Evolutionary conservation across 1,140 invertebrate genomes (phyloP).

Genomic region (Centruroides sculpturatus): DNA sequence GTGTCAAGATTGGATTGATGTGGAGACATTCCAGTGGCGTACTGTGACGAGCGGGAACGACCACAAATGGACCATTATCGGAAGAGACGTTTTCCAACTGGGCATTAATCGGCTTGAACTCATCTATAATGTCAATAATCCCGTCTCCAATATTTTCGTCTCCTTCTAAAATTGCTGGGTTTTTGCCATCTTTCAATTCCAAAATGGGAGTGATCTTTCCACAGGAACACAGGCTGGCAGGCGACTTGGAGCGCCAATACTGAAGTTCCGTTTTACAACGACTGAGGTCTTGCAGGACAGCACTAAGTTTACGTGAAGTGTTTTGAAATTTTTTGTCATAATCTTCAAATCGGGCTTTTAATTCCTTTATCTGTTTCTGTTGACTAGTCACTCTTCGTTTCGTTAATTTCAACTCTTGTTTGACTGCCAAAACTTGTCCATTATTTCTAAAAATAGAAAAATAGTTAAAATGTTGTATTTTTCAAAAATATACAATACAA

Average conservation of each 20-base stretch:
- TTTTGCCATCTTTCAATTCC: background rate
- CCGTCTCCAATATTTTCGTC: too few species aligned
- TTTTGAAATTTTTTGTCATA: slow-evolving; percentile 81
- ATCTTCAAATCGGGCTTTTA: slow-evolving; percentile 63
- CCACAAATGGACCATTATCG: too few species aligned
- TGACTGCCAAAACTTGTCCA: background rate
- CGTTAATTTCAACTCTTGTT: background rate
- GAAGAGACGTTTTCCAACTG: too few species aligned
- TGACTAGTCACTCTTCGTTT: slow-evolving; percentile 6
- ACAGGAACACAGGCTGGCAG: slow-evolving; percentile 45
- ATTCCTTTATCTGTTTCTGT: slow-evolving; percentile 66
- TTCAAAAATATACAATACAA: too few species aligned
- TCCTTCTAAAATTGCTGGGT: too few species aligned
- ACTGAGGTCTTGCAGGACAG: slow-evolving; percentile 69
- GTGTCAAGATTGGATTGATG: too few species aligned
- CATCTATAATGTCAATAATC: too few species aligned
- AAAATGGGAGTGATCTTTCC: slow-evolving; percentile 16
- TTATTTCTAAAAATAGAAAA: background rate
- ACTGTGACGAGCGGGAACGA: too few species aligned
- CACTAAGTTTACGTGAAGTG: slow-evolving; percentile 70
- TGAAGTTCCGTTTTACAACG: slow-evolving; percentile 79
- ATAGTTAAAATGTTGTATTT: too few species aligned
- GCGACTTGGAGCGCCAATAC: slow-evolving; percentile 73
- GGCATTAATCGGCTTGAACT: too few species aligned
- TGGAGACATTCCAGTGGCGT: too few species aligned